A percentile compares a stretch with the other conserved stretches of the same genome.
Conservation (phyloP, 2,888 invertebrate genomes). For the Syritta pipiens region DNA sequence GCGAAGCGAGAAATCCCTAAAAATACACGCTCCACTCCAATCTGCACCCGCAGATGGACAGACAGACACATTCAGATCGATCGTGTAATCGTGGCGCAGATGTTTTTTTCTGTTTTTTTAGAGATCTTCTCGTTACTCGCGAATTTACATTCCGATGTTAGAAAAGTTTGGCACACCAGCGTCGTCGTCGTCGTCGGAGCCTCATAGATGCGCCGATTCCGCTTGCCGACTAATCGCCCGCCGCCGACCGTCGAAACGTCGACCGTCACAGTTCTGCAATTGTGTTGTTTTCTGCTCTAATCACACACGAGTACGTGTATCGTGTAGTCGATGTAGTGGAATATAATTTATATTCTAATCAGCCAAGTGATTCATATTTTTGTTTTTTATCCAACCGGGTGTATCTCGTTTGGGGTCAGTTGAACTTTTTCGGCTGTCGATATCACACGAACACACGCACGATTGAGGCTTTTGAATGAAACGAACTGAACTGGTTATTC, state of each 20-base stretch:
- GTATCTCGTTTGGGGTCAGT: constrained; percentile 54
- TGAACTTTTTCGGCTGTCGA: constrained; percentile 51
- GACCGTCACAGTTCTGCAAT: constrained; percentile 16
- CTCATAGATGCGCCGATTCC: constrained; percentile 37
- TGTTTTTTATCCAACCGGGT: constrained; percentile 3
- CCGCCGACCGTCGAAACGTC: too few relatives aligned
- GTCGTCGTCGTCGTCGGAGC: constrained; percentile 35
- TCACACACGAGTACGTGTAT: too few relatives aligned
- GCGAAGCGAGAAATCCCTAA: constrained; percentile 55
- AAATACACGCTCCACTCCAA: neutral
- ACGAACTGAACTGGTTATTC: neutral
- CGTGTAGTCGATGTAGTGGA: too few relatives aligned
- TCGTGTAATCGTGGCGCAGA: neutral
- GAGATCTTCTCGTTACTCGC: too few relatives aligned
- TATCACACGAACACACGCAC: neutral
- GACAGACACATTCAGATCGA: neutral
- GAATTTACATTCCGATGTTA: constrained; percentile 50
- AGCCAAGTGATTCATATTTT: constrained; percentile 54
- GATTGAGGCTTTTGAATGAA: neutral
- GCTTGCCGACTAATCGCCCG: constrained; percentile 55
- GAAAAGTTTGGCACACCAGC: constrained; percentile 12
- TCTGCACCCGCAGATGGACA: neutral
- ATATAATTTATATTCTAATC: constrained; percentile 62
- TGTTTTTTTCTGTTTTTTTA: too few relatives aligned
- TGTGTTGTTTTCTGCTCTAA: constrained; percentile 21